Evolutionary conservation across 2,797 vertebrate genomes (phyloP).

Genomic region (Poeciliopsis paucimaculata): DNA sequence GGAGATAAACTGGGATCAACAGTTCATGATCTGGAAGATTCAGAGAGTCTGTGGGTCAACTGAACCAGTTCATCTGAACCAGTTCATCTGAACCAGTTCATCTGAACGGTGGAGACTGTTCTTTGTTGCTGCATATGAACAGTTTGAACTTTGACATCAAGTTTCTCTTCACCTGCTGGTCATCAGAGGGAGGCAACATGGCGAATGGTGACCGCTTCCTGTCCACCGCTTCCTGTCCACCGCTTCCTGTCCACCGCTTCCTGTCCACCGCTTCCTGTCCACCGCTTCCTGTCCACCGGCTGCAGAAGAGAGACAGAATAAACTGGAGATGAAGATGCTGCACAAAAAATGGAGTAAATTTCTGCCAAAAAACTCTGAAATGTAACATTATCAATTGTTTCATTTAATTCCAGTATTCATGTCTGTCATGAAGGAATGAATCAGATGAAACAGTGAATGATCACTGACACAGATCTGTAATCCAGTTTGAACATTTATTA

Average conservation of each 20-base stretch:
- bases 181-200: background rate
- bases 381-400: too few species aligned
- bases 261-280: background rate
- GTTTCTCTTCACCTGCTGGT: conserved; percentile 3
- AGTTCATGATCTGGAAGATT: background rate
- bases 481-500: too few species aligned
- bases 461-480: too few species aligned
- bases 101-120: background rate
- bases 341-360: too few species aligned
- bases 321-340: background rate
- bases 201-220: background rate
- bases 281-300: background rate
- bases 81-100: background rate
- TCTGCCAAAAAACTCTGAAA: too few species aligned
- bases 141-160: background rate
- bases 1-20: background rate
- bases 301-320: background rate
- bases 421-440: too few species aligned
- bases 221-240: too few species aligned
- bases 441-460: too few species aligned
- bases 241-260: background rate
- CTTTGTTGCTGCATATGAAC: background rate
- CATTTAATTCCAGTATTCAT: too few species aligned
- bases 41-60: background rate
- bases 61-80: background rate